Base-by-base conservation (phyloP, 2,797 vertebrate species). In the Cephalopachus bancanus region DNA sequence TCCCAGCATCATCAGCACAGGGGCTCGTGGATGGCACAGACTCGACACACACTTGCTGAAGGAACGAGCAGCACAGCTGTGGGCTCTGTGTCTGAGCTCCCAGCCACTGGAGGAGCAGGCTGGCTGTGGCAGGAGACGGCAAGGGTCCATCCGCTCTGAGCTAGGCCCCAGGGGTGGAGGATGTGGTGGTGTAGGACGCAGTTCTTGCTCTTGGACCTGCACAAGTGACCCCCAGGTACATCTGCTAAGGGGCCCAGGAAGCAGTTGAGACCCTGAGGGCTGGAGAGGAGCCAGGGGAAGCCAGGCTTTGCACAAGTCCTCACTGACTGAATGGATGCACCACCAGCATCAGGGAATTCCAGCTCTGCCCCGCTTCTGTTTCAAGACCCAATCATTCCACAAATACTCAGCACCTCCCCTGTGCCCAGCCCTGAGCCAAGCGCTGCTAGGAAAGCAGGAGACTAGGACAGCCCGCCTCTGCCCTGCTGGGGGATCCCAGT, bases 161-260 rank as follows among this genome's bases (percentile, higher is more conserved):
- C 37, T 24, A 51, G 51, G 83, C 14, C 67, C 28, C 11, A 2
- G 6, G 15, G 53, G 19, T 28, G 10, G 1, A 53, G 33, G 10
- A 1, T 10, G 24, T 0, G 7, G 80, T 2, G 5, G 60, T 6
- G 85, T n/a, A 10, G 98, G 97, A 83, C 93, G 97, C 5, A 64
- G 80, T 53, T 26, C 72, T 51, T 28, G 62, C n/a, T 81, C 64
- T 28, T 17, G 76, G 57, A 57, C 69, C 55, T 20, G 0, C 7
- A 30, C 20, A 28, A 4, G 15, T 11, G 11, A 67, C 10, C 16
- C 64, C 51, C 60, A 79, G 60, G 10, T 75, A 69, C 67, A 84
- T 16, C 5, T 19, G 17, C 9, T 4, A 49, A 72, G 67, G 83
- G 55, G 12, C 8, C 33, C 26, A 74, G 65, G 72, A 86, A 83